phyloP scores from a whole-genome alignment of 2,113 vertebrate species.

The Struthio camelus region DNA sequence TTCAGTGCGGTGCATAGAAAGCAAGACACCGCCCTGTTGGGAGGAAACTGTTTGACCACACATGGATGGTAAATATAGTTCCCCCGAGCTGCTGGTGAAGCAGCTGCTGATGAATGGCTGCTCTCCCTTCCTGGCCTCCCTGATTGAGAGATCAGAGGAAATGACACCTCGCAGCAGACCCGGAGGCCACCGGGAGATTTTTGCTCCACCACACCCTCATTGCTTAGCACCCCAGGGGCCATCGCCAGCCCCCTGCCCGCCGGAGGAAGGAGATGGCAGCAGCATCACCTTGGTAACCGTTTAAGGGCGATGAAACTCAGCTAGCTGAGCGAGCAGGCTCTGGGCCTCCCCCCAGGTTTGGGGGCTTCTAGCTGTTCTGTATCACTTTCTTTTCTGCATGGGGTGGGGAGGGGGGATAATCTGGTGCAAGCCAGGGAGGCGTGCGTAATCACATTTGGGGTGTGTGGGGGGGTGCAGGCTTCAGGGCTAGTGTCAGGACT shows the following conservation, averaged over 20 bases:
- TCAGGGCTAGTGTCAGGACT: background rate
- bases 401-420: background rate
- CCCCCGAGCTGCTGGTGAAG: background rate
- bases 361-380: background rate
- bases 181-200: fast-evolving
- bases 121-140: background rate
- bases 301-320: background rate
- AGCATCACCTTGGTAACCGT: fast-evolving
- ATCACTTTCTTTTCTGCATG: background rate
- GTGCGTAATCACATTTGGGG: background rate
- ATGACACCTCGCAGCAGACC: background rate
- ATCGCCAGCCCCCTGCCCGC: background rate
- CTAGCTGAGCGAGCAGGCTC: background rate
- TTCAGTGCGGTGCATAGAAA: background rate
- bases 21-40: background rate
- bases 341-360: background rate
- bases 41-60: constrained; percentile 40
- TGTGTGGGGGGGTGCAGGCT: no score
- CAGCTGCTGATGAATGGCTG: background rate
- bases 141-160: background rate
- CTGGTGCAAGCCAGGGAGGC: background rate
- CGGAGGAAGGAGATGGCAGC: background rate
- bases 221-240: fast-evolving
- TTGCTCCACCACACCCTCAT: background rate
- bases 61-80: background rate